Percentiles rank a stretch among this genome's conserved stretches.
Conservation (phyloP, 1,140 invertebrate genomes). For the Heliconius congener region DNA sequence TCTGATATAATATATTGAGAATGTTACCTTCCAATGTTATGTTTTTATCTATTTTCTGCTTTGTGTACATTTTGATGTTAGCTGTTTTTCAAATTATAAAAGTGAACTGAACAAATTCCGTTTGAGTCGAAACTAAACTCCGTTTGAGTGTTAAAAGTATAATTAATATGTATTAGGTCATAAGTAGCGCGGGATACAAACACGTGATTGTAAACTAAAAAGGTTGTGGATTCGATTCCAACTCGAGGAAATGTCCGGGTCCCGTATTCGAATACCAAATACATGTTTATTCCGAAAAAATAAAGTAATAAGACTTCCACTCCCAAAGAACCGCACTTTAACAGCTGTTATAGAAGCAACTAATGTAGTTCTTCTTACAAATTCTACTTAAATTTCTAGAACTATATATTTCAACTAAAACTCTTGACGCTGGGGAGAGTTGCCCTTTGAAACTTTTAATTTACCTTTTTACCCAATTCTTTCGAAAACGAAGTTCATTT, state of each 20-base stretch:
- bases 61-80: background rate
- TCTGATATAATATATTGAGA: background rate
- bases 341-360: background rate
- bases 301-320: too few relatives aligned
- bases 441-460: background rate
- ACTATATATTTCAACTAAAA: background rate
- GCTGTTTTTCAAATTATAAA: background rate
- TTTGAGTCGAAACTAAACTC: too few relatives aligned
- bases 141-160: too few relatives aligned
- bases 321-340: too few relatives aligned
- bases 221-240: background rate
- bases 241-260: background rate
- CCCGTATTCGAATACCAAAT: too few relatives aligned
- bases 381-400: background rate
- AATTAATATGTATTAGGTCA: too few relatives aligned
- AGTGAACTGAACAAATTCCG: too few relatives aligned
- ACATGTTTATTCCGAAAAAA: too few relatives aligned
- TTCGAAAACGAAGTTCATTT: background rate
- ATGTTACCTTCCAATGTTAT: background rate
- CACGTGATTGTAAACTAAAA: too few relatives aligned
- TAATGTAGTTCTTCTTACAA: background rate
- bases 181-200: rapidly evolving
- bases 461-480: background rate
- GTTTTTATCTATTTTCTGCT: background rate
- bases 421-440: background rate